phyloP scores from a whole-genome alignment of 2,888 invertebrate genomes.

The Deroplatys truncata region DNA sequence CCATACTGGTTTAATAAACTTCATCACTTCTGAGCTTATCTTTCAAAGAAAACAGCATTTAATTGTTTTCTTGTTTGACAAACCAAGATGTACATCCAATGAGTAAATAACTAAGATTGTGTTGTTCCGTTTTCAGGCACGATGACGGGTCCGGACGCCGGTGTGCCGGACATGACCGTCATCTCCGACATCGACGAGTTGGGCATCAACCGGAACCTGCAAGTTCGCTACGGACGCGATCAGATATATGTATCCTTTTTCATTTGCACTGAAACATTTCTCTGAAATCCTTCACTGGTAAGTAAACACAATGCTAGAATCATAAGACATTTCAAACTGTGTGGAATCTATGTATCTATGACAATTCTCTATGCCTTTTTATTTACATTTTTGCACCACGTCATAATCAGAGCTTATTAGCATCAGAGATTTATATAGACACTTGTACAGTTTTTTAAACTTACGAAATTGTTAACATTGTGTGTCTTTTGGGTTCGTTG shows the following conservation, averaged over 20 bases:
- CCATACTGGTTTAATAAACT: no score
- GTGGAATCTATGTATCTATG: neutral
- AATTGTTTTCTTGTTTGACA: no score
- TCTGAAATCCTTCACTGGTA: neutral
- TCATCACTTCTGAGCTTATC: no score
- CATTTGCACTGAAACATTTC: neutral
- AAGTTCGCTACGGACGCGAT: conserved; percentile 75
- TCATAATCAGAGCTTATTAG: no score
- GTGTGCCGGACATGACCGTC: conserved; percentile 87
- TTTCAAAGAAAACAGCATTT: no score
- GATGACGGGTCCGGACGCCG: conserved; percentile 51
- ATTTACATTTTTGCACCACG: no score
- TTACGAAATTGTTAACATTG: no score
- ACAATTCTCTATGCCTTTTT: no score
- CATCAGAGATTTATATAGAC: no score
- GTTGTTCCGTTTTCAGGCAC: neutral
- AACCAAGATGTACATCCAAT: no score
- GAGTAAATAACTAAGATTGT: neutral
- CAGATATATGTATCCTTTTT: conserved; percentile 89
- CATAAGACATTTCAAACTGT: neutral
- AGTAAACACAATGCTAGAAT: neutral
- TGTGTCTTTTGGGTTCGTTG: no score
- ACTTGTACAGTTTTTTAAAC: no score
- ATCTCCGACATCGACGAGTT: conserved; percentile 86
- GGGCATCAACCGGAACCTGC: conserved; percentile 84